Evolutionary conservation across 1,140 invertebrate species (phyloP).

Genomic region (Conus betulinus): DNA sequence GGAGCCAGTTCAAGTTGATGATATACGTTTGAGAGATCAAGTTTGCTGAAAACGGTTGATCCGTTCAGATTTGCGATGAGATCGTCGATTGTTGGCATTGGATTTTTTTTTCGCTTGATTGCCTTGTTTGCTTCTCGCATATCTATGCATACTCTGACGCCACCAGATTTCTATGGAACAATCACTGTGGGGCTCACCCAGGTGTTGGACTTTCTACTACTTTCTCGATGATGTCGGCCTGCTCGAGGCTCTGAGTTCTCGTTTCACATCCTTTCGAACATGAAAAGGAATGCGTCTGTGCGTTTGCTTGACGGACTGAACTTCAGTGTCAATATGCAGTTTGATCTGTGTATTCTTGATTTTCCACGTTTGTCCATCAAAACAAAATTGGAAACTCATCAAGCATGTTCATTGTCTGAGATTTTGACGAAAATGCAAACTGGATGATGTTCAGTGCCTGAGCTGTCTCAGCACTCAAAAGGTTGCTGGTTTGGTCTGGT

Average conservation of each 20-base stretch:
- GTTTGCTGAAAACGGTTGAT: too few relatives aligned
- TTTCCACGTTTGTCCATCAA: not conserved
- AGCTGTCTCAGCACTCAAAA: not conserved
- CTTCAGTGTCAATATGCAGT: too few relatives aligned
- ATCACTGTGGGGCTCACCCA: not conserved
- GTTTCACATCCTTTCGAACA: conserved; percentile 34
- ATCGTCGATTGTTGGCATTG: too few relatives aligned
- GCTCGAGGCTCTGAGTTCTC: conserved; percentile 27
- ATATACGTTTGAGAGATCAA: too few relatives aligned
- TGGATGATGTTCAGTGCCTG: not conserved
- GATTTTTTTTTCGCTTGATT: not conserved
- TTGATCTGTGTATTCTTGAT: not conserved
- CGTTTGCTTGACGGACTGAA: too few relatives aligned
- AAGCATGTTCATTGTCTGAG: not conserved
- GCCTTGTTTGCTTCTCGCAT: not conserved
- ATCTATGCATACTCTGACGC: not conserved
- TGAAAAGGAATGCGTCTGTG: too few relatives aligned
- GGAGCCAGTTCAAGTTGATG: too few relatives aligned
- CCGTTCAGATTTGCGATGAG: too few relatives aligned
- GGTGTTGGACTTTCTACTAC: not conserved
- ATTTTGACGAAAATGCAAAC: not conserved
- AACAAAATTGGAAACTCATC: not conserved
- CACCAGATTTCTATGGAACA: not conserved
- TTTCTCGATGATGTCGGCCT: conserved; percentile 4
- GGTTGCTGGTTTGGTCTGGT: not conserved